Percentiles rank a stretch among this genome's conserved stretches.
phyloP scores from a whole-genome alignment of 1,140 invertebrate genomes.

The Gryllus bimaculatus region DNA sequence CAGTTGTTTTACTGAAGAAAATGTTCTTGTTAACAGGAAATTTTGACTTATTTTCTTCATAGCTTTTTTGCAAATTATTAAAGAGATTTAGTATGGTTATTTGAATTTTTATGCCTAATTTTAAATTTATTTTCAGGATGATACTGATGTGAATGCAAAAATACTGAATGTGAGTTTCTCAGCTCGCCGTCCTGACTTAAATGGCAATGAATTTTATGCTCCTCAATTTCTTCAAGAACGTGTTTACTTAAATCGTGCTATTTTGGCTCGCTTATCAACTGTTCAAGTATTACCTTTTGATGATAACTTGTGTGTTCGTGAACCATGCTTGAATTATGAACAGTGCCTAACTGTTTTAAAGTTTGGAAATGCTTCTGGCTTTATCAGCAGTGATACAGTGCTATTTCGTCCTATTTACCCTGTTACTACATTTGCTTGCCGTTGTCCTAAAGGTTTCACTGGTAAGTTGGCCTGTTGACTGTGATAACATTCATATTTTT shows the following conservation, averaged over 20 bases:
- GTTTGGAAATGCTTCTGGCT: slow-evolving; percentile 87
- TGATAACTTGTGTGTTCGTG: slow-evolving; percentile 91
- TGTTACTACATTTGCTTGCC: slow-evolving; percentile 86
- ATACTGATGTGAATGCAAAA: slow-evolving; percentile 74
- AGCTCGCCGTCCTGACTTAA: slow-evolving; percentile 64
- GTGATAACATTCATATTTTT: background rate
- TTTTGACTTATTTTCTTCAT: background rate
- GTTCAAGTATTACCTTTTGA: slow-evolving; percentile 91
- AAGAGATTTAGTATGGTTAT: slow-evolving; percentile 10
- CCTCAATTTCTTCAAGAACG: slow-evolving; percentile 84
- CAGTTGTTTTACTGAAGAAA: no score
- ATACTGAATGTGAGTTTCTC: slow-evolving; percentile 95
- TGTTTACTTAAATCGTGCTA: slow-evolving; percentile 84
- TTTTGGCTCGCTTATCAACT: slow-evolving; percentile 75
- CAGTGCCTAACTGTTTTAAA: slow-evolving; percentile 85
- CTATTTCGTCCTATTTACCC: slow-evolving; percentile 92
- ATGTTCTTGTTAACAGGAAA: background rate
- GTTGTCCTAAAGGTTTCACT: slow-evolving; percentile 74
- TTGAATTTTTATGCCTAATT: slow-evolving; percentile 12
- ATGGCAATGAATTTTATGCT: slow-evolving; percentile 70
- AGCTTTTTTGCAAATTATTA: slow-evolving; percentile 7
- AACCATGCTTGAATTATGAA: slow-evolving; percentile 94
- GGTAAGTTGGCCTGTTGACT: slow-evolving; percentile 32
- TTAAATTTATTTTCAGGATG: slow-evolving; percentile 48
- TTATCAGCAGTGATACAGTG: slow-evolving; percentile 84